A percentile compares a stretch with the other conserved stretches of the same genome.
phyloP scores from a whole-genome alignment of 2,797 vertebrate genomes.

The Spea hammondii region DNA sequence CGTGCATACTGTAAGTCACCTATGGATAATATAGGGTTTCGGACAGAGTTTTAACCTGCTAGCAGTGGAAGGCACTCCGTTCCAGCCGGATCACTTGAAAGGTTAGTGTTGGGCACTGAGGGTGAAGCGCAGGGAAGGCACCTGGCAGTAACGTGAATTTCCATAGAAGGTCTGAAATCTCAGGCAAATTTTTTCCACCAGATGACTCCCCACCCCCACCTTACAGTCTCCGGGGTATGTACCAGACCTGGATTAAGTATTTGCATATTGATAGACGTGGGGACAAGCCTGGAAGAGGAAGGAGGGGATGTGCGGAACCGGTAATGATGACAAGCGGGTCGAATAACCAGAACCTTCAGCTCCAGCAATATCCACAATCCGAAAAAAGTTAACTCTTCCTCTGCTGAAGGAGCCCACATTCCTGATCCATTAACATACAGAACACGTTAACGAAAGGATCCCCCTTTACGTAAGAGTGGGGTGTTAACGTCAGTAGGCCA shows the following conservation, averaged over 20 bases:
- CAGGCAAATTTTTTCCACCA: slow-evolving; percentile 13
- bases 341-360: not conserved
- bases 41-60: too few species aligned
- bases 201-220: slow-evolving; percentile 25
- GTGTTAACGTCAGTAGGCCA: not conserved
- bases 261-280: slow-evolving; percentile 36
- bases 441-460: not conserved
- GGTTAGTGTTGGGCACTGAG: not conserved
- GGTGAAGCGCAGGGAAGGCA: not conserved
- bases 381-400: not conserved
- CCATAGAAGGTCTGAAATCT: slow-evolving; percentile 24
- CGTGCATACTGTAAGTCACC: too few species aligned
- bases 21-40: too few species aligned
- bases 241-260: slow-evolving; percentile 39
- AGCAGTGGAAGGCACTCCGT: not conserved
- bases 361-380: not conserved
- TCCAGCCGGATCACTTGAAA: not conserved
- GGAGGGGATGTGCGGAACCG: not conserved
- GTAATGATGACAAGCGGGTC: not conserved
- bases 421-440: too few species aligned
- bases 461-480: too few species aligned
- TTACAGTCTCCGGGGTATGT: slow-evolving; percentile 1
- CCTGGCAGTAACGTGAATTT: slow-evolving; percentile 12
- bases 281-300: slow-evolving; percentile 6
- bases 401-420: not conserved